Conservation (phyloP, 2,888 invertebrate genomes). For the Pachydiplax longipennis region DNA sequence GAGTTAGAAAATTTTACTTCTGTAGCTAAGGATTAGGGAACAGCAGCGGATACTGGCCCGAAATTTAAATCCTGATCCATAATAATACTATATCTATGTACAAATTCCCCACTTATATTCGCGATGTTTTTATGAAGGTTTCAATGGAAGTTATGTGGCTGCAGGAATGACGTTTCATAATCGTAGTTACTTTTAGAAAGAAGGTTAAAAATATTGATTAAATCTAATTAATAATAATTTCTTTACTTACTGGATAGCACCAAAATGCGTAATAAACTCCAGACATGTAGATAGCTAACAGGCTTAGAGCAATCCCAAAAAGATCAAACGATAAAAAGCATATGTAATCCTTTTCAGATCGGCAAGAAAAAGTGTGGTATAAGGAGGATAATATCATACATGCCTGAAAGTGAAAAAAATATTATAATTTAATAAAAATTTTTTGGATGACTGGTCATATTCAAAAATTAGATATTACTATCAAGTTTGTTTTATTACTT, state of each 20-base stretch:
- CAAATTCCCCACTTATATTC: too few relatives aligned
- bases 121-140: too few relatives aligned
- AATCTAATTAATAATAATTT: constrained; percentile 3
- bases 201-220: not conserved
- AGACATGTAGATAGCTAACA: constrained; percentile 93
- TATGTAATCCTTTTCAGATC: constrained; percentile 85
- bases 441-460: not conserved
- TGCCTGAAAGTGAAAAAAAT: constrained; percentile 68
- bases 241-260: constrained; percentile 82
- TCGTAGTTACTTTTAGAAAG: too few relatives aligned
- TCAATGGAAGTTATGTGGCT: too few relatives aligned
- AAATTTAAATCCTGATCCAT: too few relatives aligned
- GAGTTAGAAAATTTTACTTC: too few relatives aligned
- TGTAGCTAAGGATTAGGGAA: too few relatives aligned
- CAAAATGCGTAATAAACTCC: constrained; percentile 97
- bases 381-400: constrained; percentile 92
- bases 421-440: not conserved
- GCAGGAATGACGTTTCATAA: not conserved
- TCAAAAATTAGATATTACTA: not conserved
- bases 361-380: constrained; percentile 94
- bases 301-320: constrained; percentile 90
- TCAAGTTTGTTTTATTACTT: constrained; percentile 54
- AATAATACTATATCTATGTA: too few relatives aligned
- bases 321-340: constrained; percentile 90
- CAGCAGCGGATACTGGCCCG: too few relatives aligned